Evolutionary conservation across 2,888 invertebrate species (phyloP), one percentile per base, ranked within the genome.

Genomic region (Scaptomyza parva): DNA sequence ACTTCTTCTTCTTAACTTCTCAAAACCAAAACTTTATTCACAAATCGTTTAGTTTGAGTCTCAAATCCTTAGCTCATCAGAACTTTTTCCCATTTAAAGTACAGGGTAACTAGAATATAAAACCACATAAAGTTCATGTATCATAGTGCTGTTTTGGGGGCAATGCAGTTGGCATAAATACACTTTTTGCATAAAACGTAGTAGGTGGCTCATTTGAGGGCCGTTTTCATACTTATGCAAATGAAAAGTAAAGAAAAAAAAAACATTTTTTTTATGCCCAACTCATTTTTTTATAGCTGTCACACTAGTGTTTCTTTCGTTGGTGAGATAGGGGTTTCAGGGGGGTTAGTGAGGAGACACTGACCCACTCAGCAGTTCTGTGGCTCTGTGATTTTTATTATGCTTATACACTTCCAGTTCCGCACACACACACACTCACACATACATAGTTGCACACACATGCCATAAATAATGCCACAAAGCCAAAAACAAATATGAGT

Each of bases 401-500:
- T 62, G 24, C 60, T 17, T 17, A 26, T 17, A 26, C 43, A 18
- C 39, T 39, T 14, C 57, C 26, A 39, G 22, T 22, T 1, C 39
- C 39, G 7, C 18, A 33, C 4, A 35, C 37, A 37, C 17, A 14
- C 39, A 18, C 11, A 20, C 18, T 26, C 4, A 35, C 37, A 37
- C 17, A 14, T 18, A 18, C 11, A 20, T 6, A 28, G 28, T 33
- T 12, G 20, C 39, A 37, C 35, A 26, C 30, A 33, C 37, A 37
- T 20, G 17, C 55, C 76, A 83, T 86, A 83, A 82, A 87, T 87
- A 80, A 80, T 76, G 74, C 78, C 61, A 70, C 70, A 82, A 85
- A 85, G 78, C 87, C 86, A 70, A 83, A 85, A 83, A 85, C 85
- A 85, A 85, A 85, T 87, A 67, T 67, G 74, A 54, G 70, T 62